phyloP scores from a whole-genome alignment of 1,140 invertebrate genomes.

The Drosophila lacertosa region DNA sequence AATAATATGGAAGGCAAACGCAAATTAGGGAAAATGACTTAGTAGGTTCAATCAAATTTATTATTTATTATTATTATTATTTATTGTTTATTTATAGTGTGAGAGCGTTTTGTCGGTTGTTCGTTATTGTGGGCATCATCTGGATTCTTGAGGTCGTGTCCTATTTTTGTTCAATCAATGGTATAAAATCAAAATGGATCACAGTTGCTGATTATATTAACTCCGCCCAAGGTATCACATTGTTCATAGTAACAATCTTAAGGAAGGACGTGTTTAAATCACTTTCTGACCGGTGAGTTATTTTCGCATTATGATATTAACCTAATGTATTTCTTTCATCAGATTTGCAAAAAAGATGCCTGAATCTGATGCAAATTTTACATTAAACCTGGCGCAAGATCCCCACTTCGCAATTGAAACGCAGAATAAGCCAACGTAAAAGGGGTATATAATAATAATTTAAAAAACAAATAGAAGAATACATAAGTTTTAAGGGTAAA shows the following conservation, averaged over 20 bases:
- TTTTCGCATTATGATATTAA: neutral
- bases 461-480: neutral
- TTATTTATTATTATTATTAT: too few relatives aligned
- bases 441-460: neutral
- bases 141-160: conserved; percentile 88
- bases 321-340: neutral
- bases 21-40: too few relatives aligned
- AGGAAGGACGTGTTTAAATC: conserved; percentile 34
- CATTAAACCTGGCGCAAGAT: too few relatives aligned
- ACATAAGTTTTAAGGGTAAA: neutral
- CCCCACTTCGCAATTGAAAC: too few relatives aligned
- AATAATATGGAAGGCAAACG: too few relatives aligned
- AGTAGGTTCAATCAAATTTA: neutral
- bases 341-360: too few relatives aligned
- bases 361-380: too few relatives aligned
- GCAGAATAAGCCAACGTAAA: too few relatives aligned
- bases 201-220: conserved; percentile 82
- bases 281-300: conserved; percentile 42
- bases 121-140: conserved; percentile 89
- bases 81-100: conserved; percentile 84
- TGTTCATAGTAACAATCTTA: conserved; percentile 86
- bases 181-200: conserved; percentile 63
- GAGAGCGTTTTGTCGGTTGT: conserved; percentile 88
- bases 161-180: conserved; percentile 6
- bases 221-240: conserved; percentile 85